Evolutionary conservation across 2,797 vertebrate genomes (phyloP), one percentile per base, ranked within the genome.

Genomic region (Kryptopterus vitreolus): DNA sequence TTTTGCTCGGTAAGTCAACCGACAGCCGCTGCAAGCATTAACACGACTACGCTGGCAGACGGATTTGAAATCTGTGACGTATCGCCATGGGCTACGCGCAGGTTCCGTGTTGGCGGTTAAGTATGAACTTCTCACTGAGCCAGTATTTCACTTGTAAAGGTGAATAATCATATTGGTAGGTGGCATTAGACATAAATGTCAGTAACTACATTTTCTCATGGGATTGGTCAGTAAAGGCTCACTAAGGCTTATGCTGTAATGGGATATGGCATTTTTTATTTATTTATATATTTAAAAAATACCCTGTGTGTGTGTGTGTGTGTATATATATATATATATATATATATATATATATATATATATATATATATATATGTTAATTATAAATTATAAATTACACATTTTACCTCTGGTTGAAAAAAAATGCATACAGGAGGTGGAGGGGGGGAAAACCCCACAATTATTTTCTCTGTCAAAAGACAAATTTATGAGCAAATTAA

Each of bases 121-220:
- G 11, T 63, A 78, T 75, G 65, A 59, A 50, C 33, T 58, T 26
- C 29, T 68, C 73, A 57, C 57, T 53, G 63, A 80, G 68, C 48
- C 58, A 58, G 50, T 69, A 55, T 71, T 63, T 84, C 52, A 81
- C 75, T 65, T 63, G 31, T 70, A 77, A 62, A 76, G 61, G 69
- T 78, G 55, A 76, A 78, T 83, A 63, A 83, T 83, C 76, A 75
- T 22, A 50, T 58, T 75, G 63, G 29, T 80, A 82, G 80, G 81
- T 84, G 70, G 75, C 70, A 82, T 86, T 81, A 50, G 31, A 70
- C 71, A 55, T 68, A 57, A 83, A 80, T 80, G 70, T 74, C 78
- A 73, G 71, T 58, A 66, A 57, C 79, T 66, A 63, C 68, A 59
- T 59, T 75, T 43, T 58, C n/a, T 38, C 31, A 69, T 71, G 35